A percentile compares a stretch with the other conserved stretches of the same genome.
These are phyloP conservation scores for Andrena hattorfiana DNA, from an alignment of 2,888 invertebrate species.

Conservation along the genomic window DNA sequence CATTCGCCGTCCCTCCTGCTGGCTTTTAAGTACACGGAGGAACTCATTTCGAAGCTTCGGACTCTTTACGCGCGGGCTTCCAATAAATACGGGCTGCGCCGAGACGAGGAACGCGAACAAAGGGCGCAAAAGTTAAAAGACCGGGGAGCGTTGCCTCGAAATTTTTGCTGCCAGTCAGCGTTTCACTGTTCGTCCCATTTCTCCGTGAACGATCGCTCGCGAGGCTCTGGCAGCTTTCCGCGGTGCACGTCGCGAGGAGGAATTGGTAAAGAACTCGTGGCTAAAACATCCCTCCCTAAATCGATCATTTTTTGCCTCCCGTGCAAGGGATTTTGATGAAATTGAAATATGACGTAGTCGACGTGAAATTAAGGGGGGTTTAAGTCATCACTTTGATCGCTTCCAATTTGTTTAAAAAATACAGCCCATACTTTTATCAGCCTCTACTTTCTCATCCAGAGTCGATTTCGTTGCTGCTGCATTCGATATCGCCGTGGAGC, in stretches of 20 bases:
- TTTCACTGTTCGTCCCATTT: constrained; percentile 31
- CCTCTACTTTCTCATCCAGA: background rate
- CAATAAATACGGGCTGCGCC: constrained; percentile 33
- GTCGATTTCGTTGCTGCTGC: background rate
- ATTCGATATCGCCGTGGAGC: background rate
- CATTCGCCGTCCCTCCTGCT: constrained; percentile 1
- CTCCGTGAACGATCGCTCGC: background rate
- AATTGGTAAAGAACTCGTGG: constrained; percentile 34
- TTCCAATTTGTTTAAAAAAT: too few relatives aligned
- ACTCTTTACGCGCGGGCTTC: constrained; percentile 24
- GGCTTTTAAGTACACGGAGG: constrained; percentile 21
- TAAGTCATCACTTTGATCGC: too few relatives aligned
- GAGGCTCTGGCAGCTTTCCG: background rate
- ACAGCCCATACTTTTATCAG: too few relatives aligned
- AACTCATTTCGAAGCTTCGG: constrained; percentile 35
- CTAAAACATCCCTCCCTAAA: background rate
- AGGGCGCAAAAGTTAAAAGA: constrained; percentile 30
- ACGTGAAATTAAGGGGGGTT: too few relatives aligned
- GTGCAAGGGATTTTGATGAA: too few relatives aligned
- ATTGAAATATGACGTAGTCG: too few relatives aligned
- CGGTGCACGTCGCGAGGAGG: background rate
- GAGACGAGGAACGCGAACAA: background rate
- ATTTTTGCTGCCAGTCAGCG: constrained; percentile 32
- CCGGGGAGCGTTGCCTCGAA: constrained; percentile 11
- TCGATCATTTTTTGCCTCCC: too few relatives aligned